These are phyloP conservation scores for Orthonevra nobilis DNA, from an alignment of 2,888 invertebrate species.

Conservation along the genomic window DNA sequence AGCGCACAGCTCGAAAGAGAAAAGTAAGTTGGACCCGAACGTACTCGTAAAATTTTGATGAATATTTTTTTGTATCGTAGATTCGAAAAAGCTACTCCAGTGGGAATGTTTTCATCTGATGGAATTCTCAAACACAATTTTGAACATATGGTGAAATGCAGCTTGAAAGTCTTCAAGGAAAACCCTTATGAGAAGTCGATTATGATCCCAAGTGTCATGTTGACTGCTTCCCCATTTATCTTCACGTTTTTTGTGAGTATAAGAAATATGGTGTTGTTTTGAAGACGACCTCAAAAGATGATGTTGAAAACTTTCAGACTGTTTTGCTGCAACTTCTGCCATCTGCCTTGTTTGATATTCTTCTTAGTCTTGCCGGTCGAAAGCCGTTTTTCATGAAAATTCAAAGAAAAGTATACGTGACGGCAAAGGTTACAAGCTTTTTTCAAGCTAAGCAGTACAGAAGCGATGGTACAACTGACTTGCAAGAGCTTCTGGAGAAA, in stretches of 20 bases:
- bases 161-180: background rate
- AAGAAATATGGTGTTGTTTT: no score
- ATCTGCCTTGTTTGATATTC: slow-evolving; percentile 71
- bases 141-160: background rate
- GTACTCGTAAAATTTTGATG: no score
- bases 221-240: slow-evolving; percentile 1
- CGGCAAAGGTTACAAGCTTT: slow-evolving; percentile 73
- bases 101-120: slow-evolving; percentile 10
- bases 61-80: no score
- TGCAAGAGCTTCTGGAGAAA: no score
- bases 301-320: no score
- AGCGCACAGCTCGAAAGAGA: slow-evolving; percentile 62
- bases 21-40: slow-evolving; percentile 70
- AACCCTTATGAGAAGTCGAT: slow-evolving; percentile 11
- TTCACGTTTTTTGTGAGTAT: slow-evolving; percentile 6
- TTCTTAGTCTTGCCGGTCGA: slow-evolving; percentile 71
- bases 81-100: slow-evolving; percentile 12
- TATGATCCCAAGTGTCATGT: slow-evolving; percentile 14
- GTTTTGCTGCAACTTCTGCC: slow-evolving; percentile 74
- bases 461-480: slow-evolving; percentile 72
- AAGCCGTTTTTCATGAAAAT: slow-evolving; percentile 73
- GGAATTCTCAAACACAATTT: background rate
- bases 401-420: slow-evolving; percentile 72
- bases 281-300: no score
- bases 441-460: slow-evolving; percentile 74